Evolutionary conservation across 1,140 invertebrate genomes (phyloP), one percentile per base, ranked within the genome.

Genomic region (Eumaeus atala): DNA sequence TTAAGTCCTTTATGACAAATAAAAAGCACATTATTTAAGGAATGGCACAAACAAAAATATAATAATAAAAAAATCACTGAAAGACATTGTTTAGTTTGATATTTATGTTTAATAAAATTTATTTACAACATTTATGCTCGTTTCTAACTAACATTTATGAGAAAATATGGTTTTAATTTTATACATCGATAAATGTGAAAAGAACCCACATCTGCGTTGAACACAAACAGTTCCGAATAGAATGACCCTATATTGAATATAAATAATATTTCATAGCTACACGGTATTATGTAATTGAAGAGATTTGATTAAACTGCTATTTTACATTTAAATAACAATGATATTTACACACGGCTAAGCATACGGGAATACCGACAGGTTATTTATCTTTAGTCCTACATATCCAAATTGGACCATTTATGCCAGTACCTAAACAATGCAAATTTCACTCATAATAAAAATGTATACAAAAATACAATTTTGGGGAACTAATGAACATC

Each of bases 391-490:
- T 53, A 61, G 64, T 59, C 54, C 66, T 65, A 68, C 61, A 56
- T 58, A 58, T 60, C 61, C 59, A 60, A 68, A 70, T 79, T 78
- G 76, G 74, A 84, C 72, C 76, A 67, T 79, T 77, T 70, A 72
- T 74, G 70, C 73, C 79, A 67, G 50, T 66, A 66, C 54, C 64
- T 68, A 76, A 64, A 74, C 63, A 74, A 58, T 72, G 70, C 70
- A 67, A 64, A 68, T 65, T 72, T 72, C 70, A 69, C 67, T 62
- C 68, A 67, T 71, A 62, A 73, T 67, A 84, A 28, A 83, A 81
- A 78, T 71, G 70, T 85, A 72, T 85, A 85, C 78, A 85, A 83
- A 85, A 85, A 83, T 85, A 85, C 81, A 73, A 79, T 81, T 77
- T 77, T 70, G 66, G 72, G 67, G 71, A 67, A 61, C 72, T 77